Base-by-base conservation (phyloP, 2,888 invertebrate genomes). In the Pandemis corylana region DNA sequence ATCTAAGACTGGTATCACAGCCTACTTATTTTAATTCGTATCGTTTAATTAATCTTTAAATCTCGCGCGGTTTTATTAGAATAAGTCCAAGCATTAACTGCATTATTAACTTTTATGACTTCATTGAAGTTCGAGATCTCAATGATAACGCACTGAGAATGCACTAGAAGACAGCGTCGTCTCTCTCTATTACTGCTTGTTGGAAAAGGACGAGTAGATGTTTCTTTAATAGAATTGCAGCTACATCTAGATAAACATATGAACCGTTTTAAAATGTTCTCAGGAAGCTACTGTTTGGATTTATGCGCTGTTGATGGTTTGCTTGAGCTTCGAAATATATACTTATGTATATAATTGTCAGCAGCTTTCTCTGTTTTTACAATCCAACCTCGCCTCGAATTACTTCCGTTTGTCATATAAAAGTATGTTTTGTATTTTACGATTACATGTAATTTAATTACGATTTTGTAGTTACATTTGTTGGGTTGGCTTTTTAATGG, bases 81-180 rank as follows among this genome's bases (percentile, higher is more conserved):
- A 66, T 70, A 66, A 66, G 7, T 28, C 72, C 41, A 62, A 12
- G 51, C 49, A 36, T 51, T 10, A 49, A 67, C 51, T 36, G 28
- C 59, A 49, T 61, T 59, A 68, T 72, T 56, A 28, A 53, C 15
- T 51, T 51, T 36, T n/a, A 74, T 53, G 51, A 66, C 74, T 74
- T 74, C 74, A 74, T 74, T 70, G 69, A 69, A 46, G 53, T 66
- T 62, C 65, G 20, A 74, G 74, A 74, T 74, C 64, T 41, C 44
- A 28, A 46, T 59, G 74, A 74, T 74, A 70, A 46, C 20, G 9
- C 10, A 3, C 7, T n/a, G 28, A 1, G 49, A 41, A 46, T 66
- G 42, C 28, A 61, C 51, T 44, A 44, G 28, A 65, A 7, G 51
- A 5, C 5, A 5, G 6, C 51, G 6, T 51, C 36, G 7, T 41